Percentiles rank a stretch among this genome's conserved stretches.
Conservation (phyloP, 53 echinoderm and acorn worm genomes). For the Glandiceps talaboti region DNA sequence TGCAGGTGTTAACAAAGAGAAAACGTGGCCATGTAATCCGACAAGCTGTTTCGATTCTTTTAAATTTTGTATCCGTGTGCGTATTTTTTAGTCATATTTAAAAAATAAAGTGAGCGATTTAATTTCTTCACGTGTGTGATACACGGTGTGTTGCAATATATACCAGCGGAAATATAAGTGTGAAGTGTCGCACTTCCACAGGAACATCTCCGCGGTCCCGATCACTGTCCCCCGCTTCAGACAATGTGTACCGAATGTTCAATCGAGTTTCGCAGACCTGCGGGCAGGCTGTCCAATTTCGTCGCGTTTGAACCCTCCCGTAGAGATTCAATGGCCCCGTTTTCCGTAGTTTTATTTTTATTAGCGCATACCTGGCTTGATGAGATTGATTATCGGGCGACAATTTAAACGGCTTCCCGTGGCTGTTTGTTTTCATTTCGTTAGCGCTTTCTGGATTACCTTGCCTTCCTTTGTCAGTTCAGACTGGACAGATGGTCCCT, state of each 20-base stretch:
- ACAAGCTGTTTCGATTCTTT: neutral
- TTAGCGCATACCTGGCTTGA: neutral
- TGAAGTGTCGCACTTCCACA: too few species aligned
- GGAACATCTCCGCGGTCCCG: too few species aligned
- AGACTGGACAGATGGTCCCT: neutral
- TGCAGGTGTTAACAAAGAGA: neutral
- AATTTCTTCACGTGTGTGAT: neutral
- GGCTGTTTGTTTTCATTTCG: neutral
- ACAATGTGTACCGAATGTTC: neutral
- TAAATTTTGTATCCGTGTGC: neutral
- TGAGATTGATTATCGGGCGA: neutral
- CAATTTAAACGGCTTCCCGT: neutral
- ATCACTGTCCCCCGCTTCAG: neutral
- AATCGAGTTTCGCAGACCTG: neutral
- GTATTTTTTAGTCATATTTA: neutral
- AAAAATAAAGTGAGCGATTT: neutral
- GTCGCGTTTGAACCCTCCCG: neutral
- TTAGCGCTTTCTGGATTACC: neutral
- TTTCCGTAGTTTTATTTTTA: neutral
- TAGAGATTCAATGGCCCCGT: too few species aligned
- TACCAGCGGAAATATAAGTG: neutral
- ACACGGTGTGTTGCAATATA: neutral
- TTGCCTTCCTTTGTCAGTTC: neutral
- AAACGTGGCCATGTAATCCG: constrained; percentile 1
- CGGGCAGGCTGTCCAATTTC: neutral